Base-by-base conservation (phyloP, 2,113 vertebrate genomes). In the Crotalus horridus region DNA sequence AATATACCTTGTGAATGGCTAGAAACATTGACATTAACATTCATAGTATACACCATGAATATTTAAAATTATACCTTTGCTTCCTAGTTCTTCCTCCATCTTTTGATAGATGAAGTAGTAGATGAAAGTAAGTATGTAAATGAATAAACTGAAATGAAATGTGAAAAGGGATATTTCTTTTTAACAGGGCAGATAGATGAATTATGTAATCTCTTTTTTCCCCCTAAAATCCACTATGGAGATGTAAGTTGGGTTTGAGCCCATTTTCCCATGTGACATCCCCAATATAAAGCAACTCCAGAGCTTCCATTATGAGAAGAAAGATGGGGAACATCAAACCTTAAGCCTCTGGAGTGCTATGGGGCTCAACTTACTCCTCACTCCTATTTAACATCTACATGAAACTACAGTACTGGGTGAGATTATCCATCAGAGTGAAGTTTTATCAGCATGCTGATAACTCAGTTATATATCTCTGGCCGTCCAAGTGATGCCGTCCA, bases 11-110 rank as follows among this genome's bases (percentile, higher is more conserved):
- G 1, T 88, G 91, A 87, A 92, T 96, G 88, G 91, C 95, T 96
- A 95, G 93, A 95, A 94, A 95, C 91, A 93, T 94, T 87, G 95
- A 96, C 58, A 93, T 51, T 51, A 9, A 51, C 48, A 51, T 51
- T 51, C 8, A 51, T 51, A 95, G 96, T 95, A 94, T 94, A 94
- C 53, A 94, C 88, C 88, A 94, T 96, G 94, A 96, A 94, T 96
- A 96, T 95, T 95, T 96, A 94, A 96, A 96, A 96, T 94, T 95
- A 96, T 96, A 93, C 94, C 95, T 87, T 92, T 92, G 95, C 96
- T 96, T 51, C 87, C 87, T 91, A 96, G 96, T 93, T 93, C 54
- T 96, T 93, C 89, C 92, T 96, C 94, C 94, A 33, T 93, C 92
- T 95, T 95, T 92, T 81, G 69, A 81, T 9, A 15, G 10, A 59